phyloP scores from a whole-genome alignment of 1,140 invertebrate species.

The Potamilus streckersoni region DNA sequence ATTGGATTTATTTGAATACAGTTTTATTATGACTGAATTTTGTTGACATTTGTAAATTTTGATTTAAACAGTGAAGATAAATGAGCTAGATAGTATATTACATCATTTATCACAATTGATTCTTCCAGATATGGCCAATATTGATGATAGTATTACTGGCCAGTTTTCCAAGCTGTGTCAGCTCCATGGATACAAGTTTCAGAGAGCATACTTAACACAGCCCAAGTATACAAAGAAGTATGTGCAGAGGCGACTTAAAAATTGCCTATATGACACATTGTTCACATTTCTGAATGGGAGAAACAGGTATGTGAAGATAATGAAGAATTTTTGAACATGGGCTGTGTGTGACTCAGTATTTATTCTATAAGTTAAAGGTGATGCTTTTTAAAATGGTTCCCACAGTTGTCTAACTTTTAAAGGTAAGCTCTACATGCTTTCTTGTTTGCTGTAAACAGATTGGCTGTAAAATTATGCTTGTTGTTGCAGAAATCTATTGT shows the following conservation, averaged over 20 bases:
- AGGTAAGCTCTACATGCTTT: background rate
- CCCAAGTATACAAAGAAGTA: slow-evolving; percentile 25
- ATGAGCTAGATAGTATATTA: too few species aligned
- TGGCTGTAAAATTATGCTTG: too few species aligned
- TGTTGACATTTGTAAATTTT: too few species aligned
- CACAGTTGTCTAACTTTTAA: background rate
- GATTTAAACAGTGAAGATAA: too few species aligned
- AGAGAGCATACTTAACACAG: slow-evolving; percentile 33
- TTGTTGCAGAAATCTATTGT: too few species aligned
- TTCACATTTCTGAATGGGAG: slow-evolving; percentile 33
- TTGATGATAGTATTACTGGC: slow-evolving; percentile 23
- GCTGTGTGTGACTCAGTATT: background rate
- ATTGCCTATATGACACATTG: slow-evolving; percentile 32
- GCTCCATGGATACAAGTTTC: slow-evolving; percentile 11
- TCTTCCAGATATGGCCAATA: background rate
- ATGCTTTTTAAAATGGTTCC: background rate
- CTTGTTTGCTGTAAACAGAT: too few species aligned
- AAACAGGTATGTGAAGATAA: slow-evolving; percentile 25
- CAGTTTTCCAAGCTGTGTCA: slow-evolving; percentile 34
- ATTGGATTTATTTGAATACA: too few species aligned
- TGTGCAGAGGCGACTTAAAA: slow-evolving; percentile 17
- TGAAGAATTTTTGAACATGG: background rate
- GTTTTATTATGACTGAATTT: too few species aligned
- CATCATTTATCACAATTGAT: too few species aligned
- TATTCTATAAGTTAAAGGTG: background rate